Conservation (phyloP, 2,113 vertebrate genomes). For the Rhea pennata region DNA sequence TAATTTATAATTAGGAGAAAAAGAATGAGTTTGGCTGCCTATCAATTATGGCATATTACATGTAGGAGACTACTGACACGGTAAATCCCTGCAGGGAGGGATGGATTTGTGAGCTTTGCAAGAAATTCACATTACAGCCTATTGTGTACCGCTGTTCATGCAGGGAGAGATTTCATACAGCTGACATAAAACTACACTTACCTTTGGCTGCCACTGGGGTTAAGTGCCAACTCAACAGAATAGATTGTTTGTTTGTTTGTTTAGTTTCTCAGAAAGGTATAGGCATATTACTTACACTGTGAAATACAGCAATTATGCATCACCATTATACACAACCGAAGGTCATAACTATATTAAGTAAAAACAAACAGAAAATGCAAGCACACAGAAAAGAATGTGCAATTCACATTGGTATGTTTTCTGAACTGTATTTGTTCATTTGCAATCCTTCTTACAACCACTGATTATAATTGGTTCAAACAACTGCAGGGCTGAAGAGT, state of each 20-base stretch:
- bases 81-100: conserved; percentile 40
- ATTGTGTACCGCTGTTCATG: conserved; percentile 5
- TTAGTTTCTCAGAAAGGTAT: conserved; percentile 34
- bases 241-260: conserved; percentile 14
- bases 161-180: conserved; percentile 16
- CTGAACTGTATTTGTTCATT: background rate
- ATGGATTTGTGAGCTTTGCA: conserved; percentile 45
- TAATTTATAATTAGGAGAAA: background rate
- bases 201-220: background rate
- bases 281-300: background rate
- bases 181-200: conserved; percentile 36
- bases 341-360: background rate
- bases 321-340: background rate
- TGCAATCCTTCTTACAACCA: background rate
- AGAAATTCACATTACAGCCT: conserved; percentile 48
- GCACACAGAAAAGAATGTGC: background rate
- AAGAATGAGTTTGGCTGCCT: background rate
- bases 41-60: conserved; percentile 32
- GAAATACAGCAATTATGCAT: background rate
- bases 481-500: background rate
- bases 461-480: background rate
- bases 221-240: conserved; percentile 49
- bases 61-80: background rate
- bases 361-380: background rate
- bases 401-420: background rate